Evolutionary conservation across 2,888 invertebrate species (phyloP).

Genomic region (Tetragonula carbonaria): DNA sequence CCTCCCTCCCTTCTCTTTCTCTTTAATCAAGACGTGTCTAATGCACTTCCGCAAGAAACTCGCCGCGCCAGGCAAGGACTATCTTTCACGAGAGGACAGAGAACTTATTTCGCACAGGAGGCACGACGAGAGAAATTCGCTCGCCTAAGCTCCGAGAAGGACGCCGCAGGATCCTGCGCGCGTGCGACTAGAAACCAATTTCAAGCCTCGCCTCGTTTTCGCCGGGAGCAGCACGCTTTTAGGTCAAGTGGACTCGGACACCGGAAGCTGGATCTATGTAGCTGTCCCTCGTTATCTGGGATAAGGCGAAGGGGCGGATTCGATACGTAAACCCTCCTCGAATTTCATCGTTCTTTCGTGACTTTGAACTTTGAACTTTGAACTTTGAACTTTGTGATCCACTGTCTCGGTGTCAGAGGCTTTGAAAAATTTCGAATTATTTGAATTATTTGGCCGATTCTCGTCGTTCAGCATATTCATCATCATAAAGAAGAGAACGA

Average conservation of each 20-base stretch:
- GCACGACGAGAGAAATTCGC: neutral
- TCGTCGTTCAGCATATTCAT: too few species aligned
- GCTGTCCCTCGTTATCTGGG: conserved; percentile 20
- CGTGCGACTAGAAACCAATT: conserved; percentile 48
- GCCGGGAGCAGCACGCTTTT: conserved; percentile 27
- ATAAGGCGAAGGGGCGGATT: conserved; percentile 38
- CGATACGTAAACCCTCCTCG: conserved; percentile 3
- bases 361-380: neutral
- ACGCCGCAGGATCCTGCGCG: conserved; percentile 2
- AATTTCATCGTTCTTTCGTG: neutral
- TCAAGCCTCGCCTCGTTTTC: neutral
- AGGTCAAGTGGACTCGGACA: conserved; percentile 36
- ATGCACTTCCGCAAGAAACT: conserved; percentile 45
- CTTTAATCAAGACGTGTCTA: conserved; percentile 44
- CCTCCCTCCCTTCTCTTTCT: neutral
- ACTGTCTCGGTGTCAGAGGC: neutral
- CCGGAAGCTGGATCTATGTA: conserved; percentile 32
- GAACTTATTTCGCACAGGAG: conserved; percentile 34
- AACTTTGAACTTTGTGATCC: neutral
- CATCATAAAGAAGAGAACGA: too few species aligned
- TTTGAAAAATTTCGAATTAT: neutral
- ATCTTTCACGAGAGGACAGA: conserved; percentile 12
- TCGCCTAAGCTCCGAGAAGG: conserved; percentile 7
- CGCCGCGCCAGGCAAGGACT: conserved; percentile 3
- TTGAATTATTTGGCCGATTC: too few species aligned